phyloP scores from a whole-genome alignment of 1,140 invertebrate species.

The Drosophila pandora region DNA sequence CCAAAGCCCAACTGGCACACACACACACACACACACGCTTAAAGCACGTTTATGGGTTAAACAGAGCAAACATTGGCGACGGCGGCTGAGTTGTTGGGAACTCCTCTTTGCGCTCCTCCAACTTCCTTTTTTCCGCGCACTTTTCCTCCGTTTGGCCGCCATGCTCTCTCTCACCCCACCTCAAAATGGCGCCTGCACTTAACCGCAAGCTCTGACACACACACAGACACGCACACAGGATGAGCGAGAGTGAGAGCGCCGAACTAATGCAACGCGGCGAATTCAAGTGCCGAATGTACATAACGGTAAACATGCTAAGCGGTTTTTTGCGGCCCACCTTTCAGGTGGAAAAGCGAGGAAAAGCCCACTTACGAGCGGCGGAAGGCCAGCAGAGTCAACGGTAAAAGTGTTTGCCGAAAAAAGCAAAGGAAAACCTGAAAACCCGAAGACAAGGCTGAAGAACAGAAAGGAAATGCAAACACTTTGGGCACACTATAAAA shows the following conservation, averaged over 20 bases:
- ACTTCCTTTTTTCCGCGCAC: conserved; percentile 18
- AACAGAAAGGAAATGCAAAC: conserved; percentile 73
- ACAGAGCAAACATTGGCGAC: conserved; percentile 71
- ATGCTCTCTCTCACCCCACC: conserved; percentile 14
- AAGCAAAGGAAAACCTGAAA: conserved; percentile 15
- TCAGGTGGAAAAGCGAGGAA: conserved; percentile 24
- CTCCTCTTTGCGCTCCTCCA: conserved; percentile 13
- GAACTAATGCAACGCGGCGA: conserved; percentile 80
- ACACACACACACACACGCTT: conserved; percentile 23
- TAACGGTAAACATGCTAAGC: conserved; percentile 80
- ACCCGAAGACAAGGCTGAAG: conserved; percentile 15
- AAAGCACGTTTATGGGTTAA: conserved; percentile 74
- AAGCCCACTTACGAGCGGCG: conserved; percentile 10
- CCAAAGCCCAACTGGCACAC: conserved; percentile 26
- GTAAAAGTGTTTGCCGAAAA: conserved; percentile 68
- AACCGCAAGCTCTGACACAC: conserved; percentile 20
- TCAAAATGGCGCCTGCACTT: conserved; percentile 49
- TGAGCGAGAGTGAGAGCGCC: conserved; percentile 18
- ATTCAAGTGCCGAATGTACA: conserved; percentile 75
- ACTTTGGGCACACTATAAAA: conserved; percentile 40
- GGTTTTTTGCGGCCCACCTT: conserved; percentile 49
- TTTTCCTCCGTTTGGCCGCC: conserved; percentile 21
- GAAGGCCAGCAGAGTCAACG: conserved; percentile 64
- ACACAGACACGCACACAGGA: neutral
- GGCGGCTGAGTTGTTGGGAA: conserved; percentile 48